phyloP scores from a whole-genome alignment of 2,797 vertebrate species.

The Characodon lateralis region DNA sequence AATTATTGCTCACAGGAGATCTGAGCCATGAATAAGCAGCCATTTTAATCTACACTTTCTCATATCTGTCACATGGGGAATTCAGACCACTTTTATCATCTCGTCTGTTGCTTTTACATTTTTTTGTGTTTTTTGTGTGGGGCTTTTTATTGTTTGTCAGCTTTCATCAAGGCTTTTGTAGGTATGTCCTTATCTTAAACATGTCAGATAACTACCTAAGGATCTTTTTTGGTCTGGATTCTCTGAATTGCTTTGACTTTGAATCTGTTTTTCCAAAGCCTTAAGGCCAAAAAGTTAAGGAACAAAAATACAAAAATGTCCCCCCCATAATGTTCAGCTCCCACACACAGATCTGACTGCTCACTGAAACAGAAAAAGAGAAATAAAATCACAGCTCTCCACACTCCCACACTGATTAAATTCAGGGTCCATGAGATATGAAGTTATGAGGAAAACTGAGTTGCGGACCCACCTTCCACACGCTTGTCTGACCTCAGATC shows the following conservation, averaged over 20 bases:
- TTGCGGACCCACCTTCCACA: constrained; percentile 4
- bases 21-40: constrained; percentile 20
- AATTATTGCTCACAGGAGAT: constrained; percentile 43
- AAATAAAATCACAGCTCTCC: constrained; percentile 13
- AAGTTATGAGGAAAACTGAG: constrained; percentile 7
- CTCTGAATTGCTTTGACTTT: neutral
- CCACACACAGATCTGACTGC: constrained; percentile 1
- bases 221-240: neutral
- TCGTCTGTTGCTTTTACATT: neutral
- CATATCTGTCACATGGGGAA: constrained; percentile 11
- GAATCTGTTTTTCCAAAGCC: neutral
- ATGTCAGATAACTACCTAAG: neutral
- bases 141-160: neutral
- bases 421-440: constrained; percentile 13
- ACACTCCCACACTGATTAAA: constrained; percentile 10
- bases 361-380: constrained; percentile 10
- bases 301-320: constrained; percentile 3
- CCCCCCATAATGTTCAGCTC: neutral
- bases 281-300: neutral
- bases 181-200: neutral
- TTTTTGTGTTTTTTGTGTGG: neutral
- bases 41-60: constrained; percentile 13
- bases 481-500: constrained; percentile 11
- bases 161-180: neutral
- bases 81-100: neutral